phyloP scores from a whole-genome alignment of 2,888 invertebrate genomes.

The Choreutis nemorana region DNA sequence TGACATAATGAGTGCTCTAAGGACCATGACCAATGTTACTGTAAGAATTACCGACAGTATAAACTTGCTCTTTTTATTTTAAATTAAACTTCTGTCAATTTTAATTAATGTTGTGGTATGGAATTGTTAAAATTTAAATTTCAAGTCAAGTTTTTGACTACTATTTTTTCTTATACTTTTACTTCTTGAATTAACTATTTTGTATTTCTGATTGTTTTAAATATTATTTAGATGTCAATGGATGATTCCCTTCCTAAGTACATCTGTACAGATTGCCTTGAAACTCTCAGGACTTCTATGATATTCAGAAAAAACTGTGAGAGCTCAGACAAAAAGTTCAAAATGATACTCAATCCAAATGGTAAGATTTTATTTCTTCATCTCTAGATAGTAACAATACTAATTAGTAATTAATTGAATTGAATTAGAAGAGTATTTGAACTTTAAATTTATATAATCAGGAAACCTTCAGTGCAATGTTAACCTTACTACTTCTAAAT shows the following conservation, averaged over 20 bases:
- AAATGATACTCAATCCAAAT: slow-evolving; percentile 43
- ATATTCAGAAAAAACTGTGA: slow-evolving; percentile 48
- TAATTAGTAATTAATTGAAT: neutral
- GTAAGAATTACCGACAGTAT: slow-evolving; percentile 29
- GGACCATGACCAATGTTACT: slow-evolving; percentile 40
- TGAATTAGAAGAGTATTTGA: too few species aligned
- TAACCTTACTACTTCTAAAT: too few species aligned
- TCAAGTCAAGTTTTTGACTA: too few species aligned
- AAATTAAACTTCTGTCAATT: too few species aligned
- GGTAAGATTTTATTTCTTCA: slow-evolving; percentile 22
- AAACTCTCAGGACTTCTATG: slow-evolving; percentile 36
- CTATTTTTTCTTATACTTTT: too few species aligned
- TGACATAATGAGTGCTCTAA: slow-evolving; percentile 42
- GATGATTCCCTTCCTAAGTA: slow-evolving; percentile 53
- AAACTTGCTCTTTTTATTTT: neutral
- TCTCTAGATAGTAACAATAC: neutral
- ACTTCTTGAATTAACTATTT: neutral
- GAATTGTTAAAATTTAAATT: too few species aligned
- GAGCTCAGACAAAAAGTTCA: slow-evolving; percentile 42
- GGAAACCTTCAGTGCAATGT: neutral
- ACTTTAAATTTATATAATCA: neutral
- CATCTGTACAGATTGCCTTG: slow-evolving; percentile 47
- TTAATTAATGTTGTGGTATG: too few species aligned
- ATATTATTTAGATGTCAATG: slow-evolving; percentile 32
- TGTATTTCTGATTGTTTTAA: slow-evolving; percentile 1